Percentiles rank a stretch among this genome's conserved stretches.
Evolutionary conservation across 2,113 vertebrate species (phyloP).

Genomic region (Neolamprologus toae): DNA sequence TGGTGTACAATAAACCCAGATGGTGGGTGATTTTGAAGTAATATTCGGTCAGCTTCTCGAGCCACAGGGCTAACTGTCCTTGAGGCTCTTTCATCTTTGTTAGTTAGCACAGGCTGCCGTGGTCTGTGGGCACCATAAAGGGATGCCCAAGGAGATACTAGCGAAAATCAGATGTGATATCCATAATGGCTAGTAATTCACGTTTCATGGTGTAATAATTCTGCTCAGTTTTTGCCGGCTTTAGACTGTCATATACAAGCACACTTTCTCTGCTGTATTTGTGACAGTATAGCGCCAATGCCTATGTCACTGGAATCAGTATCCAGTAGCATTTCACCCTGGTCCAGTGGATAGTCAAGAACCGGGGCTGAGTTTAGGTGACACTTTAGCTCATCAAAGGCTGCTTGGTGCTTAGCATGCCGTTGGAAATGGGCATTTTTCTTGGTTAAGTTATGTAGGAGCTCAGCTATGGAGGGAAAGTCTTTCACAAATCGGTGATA

Average conservation of each 20-base stretch:
- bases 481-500: not conserved
- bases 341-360: not conserved
- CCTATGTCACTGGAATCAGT: not conserved
- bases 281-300: not conserved
- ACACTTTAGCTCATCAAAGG: not conserved
- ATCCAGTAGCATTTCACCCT: not conserved
- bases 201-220: not conserved
- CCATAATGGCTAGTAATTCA: not conserved
- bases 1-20: not conserved
- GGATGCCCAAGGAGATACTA: not conserved
- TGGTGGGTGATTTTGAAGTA: slow-evolving; percentile 5
- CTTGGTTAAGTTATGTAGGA: not conserved
- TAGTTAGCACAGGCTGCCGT: not conserved
- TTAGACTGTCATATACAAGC: not conserved
- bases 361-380: not conserved
- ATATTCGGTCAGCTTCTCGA: not conserved
- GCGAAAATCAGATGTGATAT: not conserved
- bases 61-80: not conserved
- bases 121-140: not conserved
- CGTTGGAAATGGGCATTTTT: not conserved
- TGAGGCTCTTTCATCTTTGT: slow-evolving; percentile 1
- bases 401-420: not conserved
- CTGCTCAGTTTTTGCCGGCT: not conserved
- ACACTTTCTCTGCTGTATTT: not conserved
- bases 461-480: not conserved